A percentile compares a stretch with the other conserved stretches of the same genome.
These are phyloP conservation scores for Drosophila nigromelanica DNA, from an alignment of 1,140 invertebrate species.

Conservation along the genomic window DNA sequence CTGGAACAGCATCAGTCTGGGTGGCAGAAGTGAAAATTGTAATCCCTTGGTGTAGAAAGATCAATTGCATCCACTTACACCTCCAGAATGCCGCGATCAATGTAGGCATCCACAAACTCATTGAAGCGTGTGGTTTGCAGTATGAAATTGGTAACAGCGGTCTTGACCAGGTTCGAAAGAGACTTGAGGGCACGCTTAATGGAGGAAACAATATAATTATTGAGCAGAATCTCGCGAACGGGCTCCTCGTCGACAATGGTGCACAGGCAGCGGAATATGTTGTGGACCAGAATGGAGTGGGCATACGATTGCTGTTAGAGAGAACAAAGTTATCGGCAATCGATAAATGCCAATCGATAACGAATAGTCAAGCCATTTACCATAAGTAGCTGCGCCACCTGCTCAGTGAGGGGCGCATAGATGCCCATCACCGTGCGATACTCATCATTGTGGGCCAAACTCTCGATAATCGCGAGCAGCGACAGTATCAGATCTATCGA, in stretches of 20 bases:
- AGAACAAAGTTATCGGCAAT: not conserved
- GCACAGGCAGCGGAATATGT: constrained; percentile 76
- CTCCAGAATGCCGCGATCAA: constrained; percentile 73
- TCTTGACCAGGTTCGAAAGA: constrained; percentile 73
- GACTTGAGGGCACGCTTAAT: constrained; percentile 75
- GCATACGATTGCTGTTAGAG: constrained; percentile 60
- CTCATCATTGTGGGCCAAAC: constrained; percentile 64
- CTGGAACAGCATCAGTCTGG: constrained; percentile 64
- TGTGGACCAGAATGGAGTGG: constrained; percentile 71
- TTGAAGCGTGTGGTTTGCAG: constrained; percentile 74
- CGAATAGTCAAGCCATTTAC: constrained; percentile 11
- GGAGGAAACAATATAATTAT: constrained; percentile 63
- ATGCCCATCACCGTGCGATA: constrained; percentile 50
- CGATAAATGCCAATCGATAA: no score
- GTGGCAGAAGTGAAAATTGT: not conserved
- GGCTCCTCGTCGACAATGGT: constrained; percentile 67
- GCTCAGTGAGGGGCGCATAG: constrained; percentile 41
- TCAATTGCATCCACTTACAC: constrained; percentile 51
- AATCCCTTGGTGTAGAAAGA: not conserved
- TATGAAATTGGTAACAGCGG: constrained; percentile 77
- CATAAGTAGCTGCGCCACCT: constrained; percentile 68
- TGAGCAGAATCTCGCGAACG: constrained; percentile 48
- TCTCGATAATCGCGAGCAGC: constrained; percentile 65
- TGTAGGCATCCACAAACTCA: constrained; percentile 68
- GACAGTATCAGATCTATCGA: constrained; percentile 71